Percentiles rank a stretch among this genome's conserved stretches.
These are phyloP conservation scores for Eupelmus urozonus DNA, from an alignment of 2,888 invertebrate species.

Conservation along the genomic window DNA sequence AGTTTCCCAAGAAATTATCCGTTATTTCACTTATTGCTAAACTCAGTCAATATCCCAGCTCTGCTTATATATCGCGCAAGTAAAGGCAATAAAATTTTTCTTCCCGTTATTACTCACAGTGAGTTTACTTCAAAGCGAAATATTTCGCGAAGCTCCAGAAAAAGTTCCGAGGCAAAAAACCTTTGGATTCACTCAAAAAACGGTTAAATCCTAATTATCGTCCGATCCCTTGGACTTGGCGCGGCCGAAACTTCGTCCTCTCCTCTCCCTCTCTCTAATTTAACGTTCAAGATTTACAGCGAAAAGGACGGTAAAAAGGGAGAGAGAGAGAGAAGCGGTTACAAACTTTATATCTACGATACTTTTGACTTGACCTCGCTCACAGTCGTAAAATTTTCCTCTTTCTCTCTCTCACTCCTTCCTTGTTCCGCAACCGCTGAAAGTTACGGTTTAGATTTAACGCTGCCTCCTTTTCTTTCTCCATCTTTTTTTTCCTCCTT, in stretches of 20 bases:
- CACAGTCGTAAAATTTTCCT: slow-evolving; percentile 38
- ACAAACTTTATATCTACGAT: slow-evolving; percentile 42
- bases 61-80: too few species aligned
- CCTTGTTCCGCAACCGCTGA: slow-evolving; percentile 1
- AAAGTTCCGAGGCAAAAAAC: too few species aligned
- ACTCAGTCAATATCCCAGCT: too few species aligned
- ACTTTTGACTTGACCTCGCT: slow-evolving; percentile 41
- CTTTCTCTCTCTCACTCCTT: neutral
- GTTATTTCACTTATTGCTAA: too few species aligned
- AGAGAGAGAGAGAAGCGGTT: neutral
- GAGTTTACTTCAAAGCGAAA: neutral
- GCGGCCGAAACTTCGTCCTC: neutral
- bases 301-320: neutral
- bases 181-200: slow-evolving; percentile 15
- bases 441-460: slow-evolving; percentile 38
- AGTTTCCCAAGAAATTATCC: too few species aligned
- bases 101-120: neutral
- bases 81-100: slow-evolving; percentile 27
- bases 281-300: slow-evolving; percentile 30
- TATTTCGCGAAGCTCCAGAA: too few species aligned
- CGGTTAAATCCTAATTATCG: slow-evolving; percentile 42
- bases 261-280: neutral
- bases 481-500: neutral
- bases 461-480: neutral
- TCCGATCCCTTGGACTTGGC: neutral